Evolutionary conservation across 2,797 vertebrate species (phyloP).

Genomic region (Cirrhinus molitorella): DNA sequence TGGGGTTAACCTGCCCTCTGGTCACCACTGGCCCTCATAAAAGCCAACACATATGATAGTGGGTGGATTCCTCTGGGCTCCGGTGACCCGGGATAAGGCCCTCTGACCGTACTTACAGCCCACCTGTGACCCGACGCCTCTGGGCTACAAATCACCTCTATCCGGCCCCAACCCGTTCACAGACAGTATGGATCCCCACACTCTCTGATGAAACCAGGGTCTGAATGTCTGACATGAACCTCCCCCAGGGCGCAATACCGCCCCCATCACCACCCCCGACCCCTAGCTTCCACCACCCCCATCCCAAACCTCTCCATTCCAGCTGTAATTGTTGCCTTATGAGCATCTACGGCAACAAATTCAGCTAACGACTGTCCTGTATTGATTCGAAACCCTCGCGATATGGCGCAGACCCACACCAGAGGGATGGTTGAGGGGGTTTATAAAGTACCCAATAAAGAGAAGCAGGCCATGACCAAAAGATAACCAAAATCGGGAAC

Average conservation of each 20-base stretch:
- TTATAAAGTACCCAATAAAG: slow-evolving; percentile 82
- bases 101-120: slow-evolving; percentile 63
- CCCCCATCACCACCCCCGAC: slow-evolving; percentile 30
- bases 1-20: slow-evolving; percentile 49
- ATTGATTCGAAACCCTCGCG: slow-evolving; percentile 74
- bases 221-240: slow-evolving; percentile 67
- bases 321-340: slow-evolving; percentile 81
- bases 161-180: slow-evolving; percentile 63
- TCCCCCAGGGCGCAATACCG: slow-evolving; percentile 67
- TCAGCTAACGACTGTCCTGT: slow-evolving; percentile 79
- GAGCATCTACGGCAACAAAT: slow-evolving; percentile 82
- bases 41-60: slow-evolving; percentile 42
- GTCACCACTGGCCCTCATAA: slow-evolving; percentile 45
- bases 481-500: slow-evolving; percentile 80
- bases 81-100: slow-evolving; percentile 54
- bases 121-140: slow-evolving; percentile 72
- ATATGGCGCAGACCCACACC: background rate
- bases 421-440: slow-evolving; percentile 63
- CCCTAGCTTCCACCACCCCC: slow-evolving; percentile 42
- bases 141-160: slow-evolving; percentile 56
- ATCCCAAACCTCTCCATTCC: slow-evolving; percentile 73
- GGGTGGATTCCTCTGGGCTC: slow-evolving; percentile 69
- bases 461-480: slow-evolving; percentile 78
- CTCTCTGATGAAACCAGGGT: slow-evolving; percentile 74
- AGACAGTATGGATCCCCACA: slow-evolving; percentile 75